These are phyloP conservation scores for Ischnus inquisitorius DNA, from an alignment of 2,888 invertebrate genomes.

Conservation along the genomic window DNA sequence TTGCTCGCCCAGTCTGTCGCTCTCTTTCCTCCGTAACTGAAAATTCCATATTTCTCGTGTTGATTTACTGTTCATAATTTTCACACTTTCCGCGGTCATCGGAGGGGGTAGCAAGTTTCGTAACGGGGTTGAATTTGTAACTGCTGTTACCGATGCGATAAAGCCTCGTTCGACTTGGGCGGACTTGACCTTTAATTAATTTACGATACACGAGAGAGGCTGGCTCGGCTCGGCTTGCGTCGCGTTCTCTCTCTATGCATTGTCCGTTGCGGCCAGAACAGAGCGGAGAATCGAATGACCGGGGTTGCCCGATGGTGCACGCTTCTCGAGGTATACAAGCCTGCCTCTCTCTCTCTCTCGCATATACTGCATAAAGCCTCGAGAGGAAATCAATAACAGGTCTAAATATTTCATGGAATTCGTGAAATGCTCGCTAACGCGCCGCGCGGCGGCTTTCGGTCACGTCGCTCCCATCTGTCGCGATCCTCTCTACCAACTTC, in stretches of 20 bases:
- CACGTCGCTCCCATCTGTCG: constrained; percentile 83
- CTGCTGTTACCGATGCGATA: constrained; percentile 14
- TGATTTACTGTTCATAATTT: constrained; percentile 21
- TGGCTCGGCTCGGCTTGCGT: neutral
- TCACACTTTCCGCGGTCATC: constrained; percentile 15
- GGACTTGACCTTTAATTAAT: constrained; percentile 60
- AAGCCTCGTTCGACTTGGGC: constrained; percentile 14
- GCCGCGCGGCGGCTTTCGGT: constrained; percentile 73
- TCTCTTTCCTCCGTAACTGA: constrained; percentile 55
- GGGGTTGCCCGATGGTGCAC: constrained; percentile 21
- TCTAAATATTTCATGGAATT: constrained; percentile 83
- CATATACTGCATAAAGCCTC: constrained; percentile 57
- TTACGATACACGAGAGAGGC: constrained; percentile 16
- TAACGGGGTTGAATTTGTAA: constrained; percentile 9
- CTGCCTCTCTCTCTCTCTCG: constrained; percentile 2
- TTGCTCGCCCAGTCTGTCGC: constrained; percentile 42
- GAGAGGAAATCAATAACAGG: constrained; percentile 82
- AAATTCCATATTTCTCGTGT: constrained; percentile 19
- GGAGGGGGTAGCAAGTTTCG: constrained; percentile 8
- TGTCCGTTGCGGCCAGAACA: neutral
- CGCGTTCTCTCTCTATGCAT: constrained; percentile 12
- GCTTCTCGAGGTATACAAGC: constrained; percentile 40
- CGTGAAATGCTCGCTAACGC: constrained; percentile 75
- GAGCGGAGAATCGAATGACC: constrained; percentile 26
- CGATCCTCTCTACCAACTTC: constrained; percentile 79